Evolutionary conservation across 2,113 vertebrate species (phyloP), one percentile per base, ranked within the genome.

Genomic region (Eudyptes chrysolophus): DNA sequence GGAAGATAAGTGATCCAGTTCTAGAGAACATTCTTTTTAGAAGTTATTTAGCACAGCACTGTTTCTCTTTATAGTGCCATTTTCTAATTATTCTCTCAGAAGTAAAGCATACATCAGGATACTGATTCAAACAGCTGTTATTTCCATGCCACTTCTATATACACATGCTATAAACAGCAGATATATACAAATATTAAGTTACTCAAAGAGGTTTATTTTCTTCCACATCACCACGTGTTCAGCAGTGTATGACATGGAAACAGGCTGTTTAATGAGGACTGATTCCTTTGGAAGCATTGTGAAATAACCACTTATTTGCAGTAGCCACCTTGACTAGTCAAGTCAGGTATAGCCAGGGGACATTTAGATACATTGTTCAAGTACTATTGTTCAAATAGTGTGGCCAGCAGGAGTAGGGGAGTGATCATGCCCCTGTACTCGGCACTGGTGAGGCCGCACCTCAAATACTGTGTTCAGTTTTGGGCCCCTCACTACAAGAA

Each of bases 221-320:
- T 38, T 58, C 83, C 95, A 98, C 95, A 97, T 94, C 97, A 85
- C 51, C 72, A 44, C 30, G 55, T 38, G 34, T 52, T 62, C 89
- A 60, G 87, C 92, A 89, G 90, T 78, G 68, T 64, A 83, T 82
- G 96, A 95, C 86, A 69, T 70, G 92, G 92, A 97, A 96, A 75
- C 60, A 87, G 86, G 96, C 92, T 97, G 94, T 95, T 96, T 95
- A 97, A 97, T 93, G 92, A 97, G 78, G 93, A 98, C 90, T 94
- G 97, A 97, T 82, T 98, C 98, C 95, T 94, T 93, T 89, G 78
- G 89, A 95, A 97, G 87, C 86, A 92, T 94, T 97, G 58, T 86
- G 49, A 97, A 57, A 88, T 68, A 97, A 97, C 78, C 87, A 97
- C 85, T 61, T 84, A 49, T 60, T 84, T 97, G 89, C 77, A 85